Conservation (phyloP, 2,113 vertebrate genomes). For the Ardeotis arabs region DNA sequence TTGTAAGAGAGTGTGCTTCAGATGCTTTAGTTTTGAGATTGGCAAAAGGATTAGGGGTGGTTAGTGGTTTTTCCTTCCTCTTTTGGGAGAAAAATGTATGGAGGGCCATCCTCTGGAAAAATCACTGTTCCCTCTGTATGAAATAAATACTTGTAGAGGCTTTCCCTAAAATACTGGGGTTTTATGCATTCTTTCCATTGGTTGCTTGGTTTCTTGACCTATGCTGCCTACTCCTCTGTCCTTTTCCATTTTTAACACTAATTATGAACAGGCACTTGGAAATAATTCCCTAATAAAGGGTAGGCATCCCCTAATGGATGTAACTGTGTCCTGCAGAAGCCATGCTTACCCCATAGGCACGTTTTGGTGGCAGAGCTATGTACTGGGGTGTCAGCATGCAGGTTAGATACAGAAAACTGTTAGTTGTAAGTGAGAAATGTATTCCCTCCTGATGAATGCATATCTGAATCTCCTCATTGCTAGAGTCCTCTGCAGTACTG, state of each 20-base stretch:
- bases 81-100: background rate
- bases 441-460: fast-evolving
- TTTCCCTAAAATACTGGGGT: background rate
- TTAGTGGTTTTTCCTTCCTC: background rate
- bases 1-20: fast-evolving
- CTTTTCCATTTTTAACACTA: background rate
- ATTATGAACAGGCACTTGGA: background rate
- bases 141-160: background rate
- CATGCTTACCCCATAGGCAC: background rate
- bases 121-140: fast-evolving
- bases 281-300: background rate
- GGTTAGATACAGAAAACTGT: background rate
- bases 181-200: background rate
- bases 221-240: background rate
- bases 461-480: background rate
- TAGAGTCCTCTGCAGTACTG: background rate
- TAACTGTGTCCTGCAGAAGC: background rate
- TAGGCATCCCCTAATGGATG: background rate
- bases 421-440: background rate
- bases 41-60: background rate
- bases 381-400: background rate
- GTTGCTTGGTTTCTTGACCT: background rate
- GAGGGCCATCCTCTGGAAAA: background rate
- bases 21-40: background rate
- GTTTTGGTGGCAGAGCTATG: background rate